Conservation (phyloP, 2,888 invertebrate species). For the Drosophila longiperda region DNA sequence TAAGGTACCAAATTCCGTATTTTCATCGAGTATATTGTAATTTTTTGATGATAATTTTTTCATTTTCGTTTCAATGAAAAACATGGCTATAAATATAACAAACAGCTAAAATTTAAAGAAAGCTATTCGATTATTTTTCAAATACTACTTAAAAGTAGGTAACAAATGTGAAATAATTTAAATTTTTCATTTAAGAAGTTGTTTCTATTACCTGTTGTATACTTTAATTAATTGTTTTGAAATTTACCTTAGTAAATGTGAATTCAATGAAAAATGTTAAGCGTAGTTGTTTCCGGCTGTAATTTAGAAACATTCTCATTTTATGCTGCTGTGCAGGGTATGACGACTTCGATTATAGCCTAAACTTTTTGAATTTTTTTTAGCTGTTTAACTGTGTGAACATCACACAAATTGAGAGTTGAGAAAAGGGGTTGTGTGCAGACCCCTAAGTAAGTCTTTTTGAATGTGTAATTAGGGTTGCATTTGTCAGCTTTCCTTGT, state of each 20-base stretch:
- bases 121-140: not conserved
- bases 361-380: not conserved
- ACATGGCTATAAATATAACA: not conserved
- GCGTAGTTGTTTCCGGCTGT: not conserved
- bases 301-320: not conserved
- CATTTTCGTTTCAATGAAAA: not conserved
- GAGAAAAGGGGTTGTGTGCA: conserved; percentile 21
- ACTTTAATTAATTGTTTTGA: not conserved
- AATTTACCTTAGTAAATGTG: not conserved
- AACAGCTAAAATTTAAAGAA: not conserved
- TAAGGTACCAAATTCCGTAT: not conserved
- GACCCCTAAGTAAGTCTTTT: conserved; percentile 10
- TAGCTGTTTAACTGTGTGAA: not conserved
- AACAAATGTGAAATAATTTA: not conserved
- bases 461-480: conserved; percentile 67
- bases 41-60: not conserved
- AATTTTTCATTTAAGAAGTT: not conserved
- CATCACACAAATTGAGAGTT: conserved; percentile 4
- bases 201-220: not conserved
- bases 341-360: not conserved
- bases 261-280: not conserved
- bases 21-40: not conserved
- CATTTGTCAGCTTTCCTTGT: conserved; percentile 41
- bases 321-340: conserved; percentile 4
- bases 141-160: not conserved